Conservation (phyloP, 2,888 invertebrate species). For the Chaitophorus viminalis region DNA sequence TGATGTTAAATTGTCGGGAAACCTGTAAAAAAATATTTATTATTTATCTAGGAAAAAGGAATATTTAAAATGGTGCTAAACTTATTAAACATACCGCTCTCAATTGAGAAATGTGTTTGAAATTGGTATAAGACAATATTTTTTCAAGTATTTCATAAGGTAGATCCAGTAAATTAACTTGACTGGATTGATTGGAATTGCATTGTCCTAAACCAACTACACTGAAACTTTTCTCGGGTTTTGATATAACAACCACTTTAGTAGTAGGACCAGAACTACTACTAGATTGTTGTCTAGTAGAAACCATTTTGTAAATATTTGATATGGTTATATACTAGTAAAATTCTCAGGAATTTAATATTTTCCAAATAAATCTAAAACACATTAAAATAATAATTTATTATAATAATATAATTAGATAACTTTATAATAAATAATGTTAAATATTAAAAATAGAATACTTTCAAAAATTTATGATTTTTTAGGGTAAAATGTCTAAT, state of each 20-base stretch:
- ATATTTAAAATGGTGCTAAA: constrained; percentile 32
- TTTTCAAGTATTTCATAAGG: constrained; percentile 84
- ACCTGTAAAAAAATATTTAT: constrained; percentile 72
- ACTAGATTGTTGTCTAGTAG: constrained; percentile 76
- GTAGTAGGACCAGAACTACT: constrained; percentile 56
- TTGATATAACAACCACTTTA: constrained; percentile 40
- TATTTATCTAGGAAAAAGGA: no score
- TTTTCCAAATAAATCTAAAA: neutral
- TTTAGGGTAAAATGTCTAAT: no score
- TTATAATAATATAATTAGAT: neutral
- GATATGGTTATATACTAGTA: neutral
- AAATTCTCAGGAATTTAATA: neutral
- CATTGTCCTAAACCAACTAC: constrained; percentile 24
- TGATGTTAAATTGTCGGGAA: constrained; percentile 81
- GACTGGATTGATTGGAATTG: constrained; percentile 29
- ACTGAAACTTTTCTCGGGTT: constrained; percentile 32
- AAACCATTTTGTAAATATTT: constrained; percentile 66
- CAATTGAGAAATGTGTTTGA: constrained; percentile 80
- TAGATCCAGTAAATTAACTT: constrained; percentile 74
- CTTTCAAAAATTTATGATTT: no score
- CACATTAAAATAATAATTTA: neutral
- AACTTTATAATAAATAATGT: neutral
- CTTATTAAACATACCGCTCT: constrained; percentile 76
- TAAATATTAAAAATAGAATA: no score
- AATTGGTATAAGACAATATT: constrained; percentile 79